Evolutionary conservation across 1,140 invertebrate species (phyloP).

Genomic region (Ooceraea biroi): DNA sequence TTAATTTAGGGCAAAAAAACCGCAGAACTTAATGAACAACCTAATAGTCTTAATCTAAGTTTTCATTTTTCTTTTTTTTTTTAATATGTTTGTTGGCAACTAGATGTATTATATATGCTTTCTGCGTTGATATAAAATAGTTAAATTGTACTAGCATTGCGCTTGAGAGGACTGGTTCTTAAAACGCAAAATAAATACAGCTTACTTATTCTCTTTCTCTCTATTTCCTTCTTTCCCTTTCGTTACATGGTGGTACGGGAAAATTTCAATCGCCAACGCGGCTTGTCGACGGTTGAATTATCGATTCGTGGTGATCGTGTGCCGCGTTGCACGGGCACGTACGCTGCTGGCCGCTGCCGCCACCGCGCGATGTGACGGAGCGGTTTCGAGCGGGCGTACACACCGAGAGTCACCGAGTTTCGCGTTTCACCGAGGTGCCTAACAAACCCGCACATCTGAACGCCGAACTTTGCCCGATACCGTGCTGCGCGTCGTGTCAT

Average conservation of each 20-base stretch:
- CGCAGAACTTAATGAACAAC: too few species aligned
- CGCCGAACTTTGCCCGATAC: conserved; percentile 44
- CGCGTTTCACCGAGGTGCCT: conserved; percentile 37
- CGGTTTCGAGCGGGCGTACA: conserved; percentile 51
- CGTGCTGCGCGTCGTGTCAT: conserved; percentile 25
- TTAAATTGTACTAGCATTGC: too few species aligned
- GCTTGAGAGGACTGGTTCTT: too few species aligned
- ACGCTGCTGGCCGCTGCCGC: conserved; percentile 18
- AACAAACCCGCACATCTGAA: conserved; percentile 58
- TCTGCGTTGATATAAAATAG: too few species aligned
- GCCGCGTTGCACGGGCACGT: conserved; percentile 48
- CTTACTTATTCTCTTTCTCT: too few species aligned
- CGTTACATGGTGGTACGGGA: conserved; percentile 18
- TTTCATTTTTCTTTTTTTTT: too few species aligned
- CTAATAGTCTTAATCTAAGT: too few species aligned
- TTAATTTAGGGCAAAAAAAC: too few species aligned
- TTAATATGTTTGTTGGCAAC: too few species aligned
- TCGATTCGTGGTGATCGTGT: conserved; percentile 75
- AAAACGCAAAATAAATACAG: too few species aligned
- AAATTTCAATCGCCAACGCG: conserved; percentile 71
- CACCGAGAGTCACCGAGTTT: conserved; percentile 45
- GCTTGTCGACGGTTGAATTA: conserved; percentile 73
- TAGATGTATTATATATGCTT: too few species aligned
- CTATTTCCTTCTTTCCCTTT: neutral
- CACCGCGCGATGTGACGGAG: conserved; percentile 45